Conservation (phyloP, 2,888 invertebrate species). For the Patella depressa region DNA sequence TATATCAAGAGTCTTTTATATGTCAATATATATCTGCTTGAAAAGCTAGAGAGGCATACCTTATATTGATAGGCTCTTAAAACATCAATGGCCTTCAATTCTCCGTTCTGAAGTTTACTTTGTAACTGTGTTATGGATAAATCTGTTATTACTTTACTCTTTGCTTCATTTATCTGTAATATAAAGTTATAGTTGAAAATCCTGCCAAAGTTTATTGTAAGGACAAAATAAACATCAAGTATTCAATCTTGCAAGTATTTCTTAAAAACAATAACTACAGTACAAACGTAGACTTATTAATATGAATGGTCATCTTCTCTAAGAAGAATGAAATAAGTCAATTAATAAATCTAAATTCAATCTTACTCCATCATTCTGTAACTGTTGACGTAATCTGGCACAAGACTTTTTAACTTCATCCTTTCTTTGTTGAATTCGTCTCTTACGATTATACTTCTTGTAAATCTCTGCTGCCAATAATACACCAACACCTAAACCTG, state of each 20-base stretch:
- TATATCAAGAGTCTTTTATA: neutral
- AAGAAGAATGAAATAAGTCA: neutral
- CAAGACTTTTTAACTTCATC: neutral
- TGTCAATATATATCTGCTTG: neutral
- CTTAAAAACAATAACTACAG: too few species aligned
- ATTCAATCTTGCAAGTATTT: too few species aligned
- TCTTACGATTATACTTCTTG: neutral
- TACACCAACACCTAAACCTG: too few species aligned
- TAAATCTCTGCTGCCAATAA: too few species aligned
- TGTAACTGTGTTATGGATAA: slow-evolving; percentile 26
- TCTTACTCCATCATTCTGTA: slow-evolving; percentile 1
- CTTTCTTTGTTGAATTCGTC: neutral
- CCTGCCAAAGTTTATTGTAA: too few species aligned
- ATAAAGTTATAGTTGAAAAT: neutral
- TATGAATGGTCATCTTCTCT: too few species aligned
- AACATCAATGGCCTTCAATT: slow-evolving; percentile 33
- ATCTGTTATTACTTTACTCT: slow-evolving; percentile 20
- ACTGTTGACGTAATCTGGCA: neutral
- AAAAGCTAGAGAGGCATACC: slow-evolving; percentile 19
- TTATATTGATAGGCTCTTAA: slow-evolving; percentile 35
- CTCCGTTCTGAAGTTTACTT: slow-evolving; percentile 28
- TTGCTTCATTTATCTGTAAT: slow-evolving; percentile 25
- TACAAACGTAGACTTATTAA: too few species aligned
- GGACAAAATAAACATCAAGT: too few species aligned
- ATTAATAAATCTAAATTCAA: neutral